Base-by-base conservation (phyloP, 2,797 vertebrate genomes). In the Lutjanus campechanus region DNA sequence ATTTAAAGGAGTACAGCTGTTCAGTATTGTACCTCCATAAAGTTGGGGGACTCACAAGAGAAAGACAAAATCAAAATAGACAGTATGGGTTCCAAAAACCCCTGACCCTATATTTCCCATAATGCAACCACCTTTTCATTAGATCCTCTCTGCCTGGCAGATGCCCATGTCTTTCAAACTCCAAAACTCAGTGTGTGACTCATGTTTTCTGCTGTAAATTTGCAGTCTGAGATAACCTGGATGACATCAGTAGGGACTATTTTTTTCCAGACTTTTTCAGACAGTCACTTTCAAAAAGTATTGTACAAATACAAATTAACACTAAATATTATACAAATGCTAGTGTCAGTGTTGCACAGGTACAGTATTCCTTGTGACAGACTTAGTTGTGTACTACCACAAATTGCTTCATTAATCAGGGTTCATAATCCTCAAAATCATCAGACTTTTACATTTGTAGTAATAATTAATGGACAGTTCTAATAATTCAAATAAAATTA, bases 141-240 rank as follows among this genome's bases (percentile, higher is more conserved):
- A 15, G 22, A 61, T 29, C 56, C 13, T 44, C 17, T 36, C 17
- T 16, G 11, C 16, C 16, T 53, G 46, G 58, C 22, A 55, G 5
- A 68, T 29, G 16, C 19, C 29, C 44, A 11, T 55, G n/a, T 53
- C 53, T 53, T 63, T 65, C 11, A 65, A 74, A 43, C 51, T 49
- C 74, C 64, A 61, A 58, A 65, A 44, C 20, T 29, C 44, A 62
- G 41, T 58, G 25, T 68, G 36, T 58, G 10, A 55, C 41, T 58
- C 55, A 65, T 65, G 55, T 59, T 69, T 81, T 76, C 53, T 59
- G 56, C 56, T 59, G 41, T 58, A 56, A 67, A 44, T 49, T 36
- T 71, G 68, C 19, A 40, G 19, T 20, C 46, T 19, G 41, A 74
- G 73, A 60, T 68, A 54, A 49, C 50, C 17, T 22, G n/a, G 29